Conservation (phyloP, 1,140 invertebrate species). For the Liolophura sinensis region DNA sequence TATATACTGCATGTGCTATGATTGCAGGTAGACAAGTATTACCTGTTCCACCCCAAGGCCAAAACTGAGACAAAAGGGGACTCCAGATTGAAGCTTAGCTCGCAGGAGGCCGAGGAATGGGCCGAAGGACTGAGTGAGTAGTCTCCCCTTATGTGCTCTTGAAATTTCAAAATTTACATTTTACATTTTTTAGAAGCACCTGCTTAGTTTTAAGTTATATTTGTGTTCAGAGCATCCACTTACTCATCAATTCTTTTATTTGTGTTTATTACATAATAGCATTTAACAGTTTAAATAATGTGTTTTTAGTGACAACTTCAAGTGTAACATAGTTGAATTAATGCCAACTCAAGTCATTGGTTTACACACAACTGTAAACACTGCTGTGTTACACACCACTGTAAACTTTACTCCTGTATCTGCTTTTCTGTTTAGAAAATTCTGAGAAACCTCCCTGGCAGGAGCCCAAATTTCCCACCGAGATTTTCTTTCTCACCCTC, state of each 20-base stretch:
- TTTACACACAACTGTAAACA: no score
- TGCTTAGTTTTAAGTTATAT: no score
- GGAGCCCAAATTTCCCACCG: conserved; percentile 88
- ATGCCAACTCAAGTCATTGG: no score
- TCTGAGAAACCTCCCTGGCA: conserved; percentile 61
- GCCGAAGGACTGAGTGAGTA: conserved; percentile 68
- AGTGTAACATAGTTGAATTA: no score
- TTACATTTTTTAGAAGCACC: neutral
- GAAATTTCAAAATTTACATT: neutral
- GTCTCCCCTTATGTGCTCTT: neutral
- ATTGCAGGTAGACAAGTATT: conserved; percentile 80
- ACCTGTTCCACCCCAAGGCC: conserved; percentile 82
- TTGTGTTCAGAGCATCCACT: no score
- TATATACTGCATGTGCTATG: neutral
- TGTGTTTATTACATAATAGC: no score
- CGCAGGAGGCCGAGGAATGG: conserved; percentile 80
- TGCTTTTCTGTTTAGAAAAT: conserved; percentile 22
- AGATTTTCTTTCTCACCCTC: conserved; percentile 95
- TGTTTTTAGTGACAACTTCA: neutral
- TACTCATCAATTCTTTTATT: neutral
- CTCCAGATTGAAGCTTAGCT: conserved; percentile 80
- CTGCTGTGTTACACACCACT: no score
- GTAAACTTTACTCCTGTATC: neutral
- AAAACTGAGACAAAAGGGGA: conserved; percentile 80
- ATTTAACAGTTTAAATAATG: neutral